Evolutionary conservation across 35 echinoderm and acorn worm species (phyloP).

Genomic region (Patiria miniata): DNA sequence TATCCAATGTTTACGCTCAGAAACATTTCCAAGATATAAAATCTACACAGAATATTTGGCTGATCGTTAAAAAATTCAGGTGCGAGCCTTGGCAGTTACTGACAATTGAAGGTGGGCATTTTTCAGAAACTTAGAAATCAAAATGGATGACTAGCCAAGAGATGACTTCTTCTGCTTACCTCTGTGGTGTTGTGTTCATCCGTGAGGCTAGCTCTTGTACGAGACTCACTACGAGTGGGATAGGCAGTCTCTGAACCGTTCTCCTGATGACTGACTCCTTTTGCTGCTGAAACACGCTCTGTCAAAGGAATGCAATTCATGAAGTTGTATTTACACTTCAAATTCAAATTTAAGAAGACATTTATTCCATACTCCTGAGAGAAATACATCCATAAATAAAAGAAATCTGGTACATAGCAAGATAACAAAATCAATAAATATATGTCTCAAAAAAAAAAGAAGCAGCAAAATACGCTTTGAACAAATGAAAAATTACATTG

Average conservation of each 20-base stretch:
- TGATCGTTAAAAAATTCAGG: background rate
- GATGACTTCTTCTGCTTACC: conserved; percentile 20
- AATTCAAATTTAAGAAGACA: no score
- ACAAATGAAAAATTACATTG: no score
- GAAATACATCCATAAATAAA: no score
- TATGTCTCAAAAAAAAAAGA: no score
- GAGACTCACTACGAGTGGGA: conserved; percentile 67
- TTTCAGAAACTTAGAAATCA: background rate
- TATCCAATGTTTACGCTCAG: background rate
- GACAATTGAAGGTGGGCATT: background rate
- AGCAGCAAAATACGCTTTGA: no score
- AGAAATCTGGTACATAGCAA: no score
- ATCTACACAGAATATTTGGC: no score
- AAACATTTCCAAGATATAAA: background rate
- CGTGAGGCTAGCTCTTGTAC: conserved; percentile 73
- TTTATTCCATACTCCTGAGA: no score
- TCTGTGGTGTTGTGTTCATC: conserved; percentile 84
- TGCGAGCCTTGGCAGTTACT: background rate
- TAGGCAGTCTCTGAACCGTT: conserved; percentile 72
- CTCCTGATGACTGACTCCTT: conserved; percentile 56
- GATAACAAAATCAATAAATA: no score
- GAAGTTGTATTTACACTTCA: no score
- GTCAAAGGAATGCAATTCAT: background rate
- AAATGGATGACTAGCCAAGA: no score
- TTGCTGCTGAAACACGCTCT: conserved; percentile 82